These are phyloP conservation scores for Sebastes hubbsi DNA, from an alignment of 2,797 vertebrate species.

Conservation along the genomic window DNA sequence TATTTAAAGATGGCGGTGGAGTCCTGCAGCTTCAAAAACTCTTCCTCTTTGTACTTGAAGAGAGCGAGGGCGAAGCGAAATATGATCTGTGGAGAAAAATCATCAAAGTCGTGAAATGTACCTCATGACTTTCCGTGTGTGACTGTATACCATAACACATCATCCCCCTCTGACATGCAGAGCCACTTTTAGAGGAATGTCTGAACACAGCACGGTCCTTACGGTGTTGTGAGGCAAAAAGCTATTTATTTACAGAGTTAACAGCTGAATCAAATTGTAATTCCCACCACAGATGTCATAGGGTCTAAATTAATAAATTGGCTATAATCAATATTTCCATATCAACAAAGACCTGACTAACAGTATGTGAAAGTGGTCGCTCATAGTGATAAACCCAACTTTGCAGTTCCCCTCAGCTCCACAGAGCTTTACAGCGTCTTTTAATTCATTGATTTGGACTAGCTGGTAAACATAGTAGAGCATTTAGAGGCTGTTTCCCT, in stretches of 20 bases:
- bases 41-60: constrained; percentile 97
- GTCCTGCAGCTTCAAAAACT: constrained; percentile 93
- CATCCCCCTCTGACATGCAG: not conserved
- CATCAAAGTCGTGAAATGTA: constrained; percentile 1
- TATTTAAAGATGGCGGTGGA: constrained; percentile 96
- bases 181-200: not conserved
- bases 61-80: constrained; percentile 95
- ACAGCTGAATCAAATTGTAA: not conserved
- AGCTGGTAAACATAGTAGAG: not conserved
- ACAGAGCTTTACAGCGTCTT: too few species aligned
- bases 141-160: not conserved
- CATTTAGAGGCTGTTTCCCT: not conserved
- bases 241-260: not conserved
- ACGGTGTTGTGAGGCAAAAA: not conserved
- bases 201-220: not conserved
- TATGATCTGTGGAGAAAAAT: constrained; percentile 86
- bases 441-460: not conserved
- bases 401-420: too few species aligned
- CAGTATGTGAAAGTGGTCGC: not conserved
- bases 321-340: not conserved
- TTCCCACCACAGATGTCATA: not conserved
- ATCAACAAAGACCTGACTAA: not conserved
- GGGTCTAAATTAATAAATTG: not conserved
- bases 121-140: not conserved
- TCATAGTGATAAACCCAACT: not conserved